phyloP scores from a whole-genome alignment of 2,797 vertebrate genomes.

The Eidolon dupreanum region DNA sequence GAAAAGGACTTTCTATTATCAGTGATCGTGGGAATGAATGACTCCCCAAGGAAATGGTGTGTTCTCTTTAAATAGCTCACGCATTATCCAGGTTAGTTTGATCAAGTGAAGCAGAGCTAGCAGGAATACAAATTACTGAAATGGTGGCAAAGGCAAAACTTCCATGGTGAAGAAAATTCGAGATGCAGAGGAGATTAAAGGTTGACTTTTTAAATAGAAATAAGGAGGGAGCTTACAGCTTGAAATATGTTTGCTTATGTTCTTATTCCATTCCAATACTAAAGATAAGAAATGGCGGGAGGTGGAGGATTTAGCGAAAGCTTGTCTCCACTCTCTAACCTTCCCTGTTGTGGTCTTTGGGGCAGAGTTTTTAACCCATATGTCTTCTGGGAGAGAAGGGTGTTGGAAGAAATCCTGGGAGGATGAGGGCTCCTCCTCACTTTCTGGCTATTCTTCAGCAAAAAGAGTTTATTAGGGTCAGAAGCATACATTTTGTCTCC shows the following conservation, averaged over 20 bases:
- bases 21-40: conserved; percentile 53
- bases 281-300: conserved; percentile 35
- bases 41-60: conserved; percentile 55
- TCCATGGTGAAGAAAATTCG: conserved; percentile 46
- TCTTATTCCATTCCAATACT: conserved; percentile 23
- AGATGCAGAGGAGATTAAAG: conserved; percentile 33
- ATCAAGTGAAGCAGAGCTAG: conserved; percentile 42
- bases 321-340: not conserved
- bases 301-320: not conserved
- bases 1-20: conserved; percentile 67
- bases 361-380: conserved; percentile 19
- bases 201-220: conserved; percentile 8
- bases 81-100: conserved; percentile 61
- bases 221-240: not conserved
- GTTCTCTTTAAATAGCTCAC: conserved; percentile 56
- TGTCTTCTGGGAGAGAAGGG: not conserved
- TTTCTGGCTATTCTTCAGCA: conserved; percentile 60
- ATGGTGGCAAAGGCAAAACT: conserved; percentile 51
- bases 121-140: conserved; percentile 47
- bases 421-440: conserved; percentile 21
- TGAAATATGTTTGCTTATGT: not conserved
- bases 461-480: conserved; percentile 41
- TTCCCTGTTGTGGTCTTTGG: not conserved
- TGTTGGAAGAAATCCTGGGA: conserved; percentile 46
- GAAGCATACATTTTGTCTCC: conserved; percentile 26